A percentile compares a stretch with the other conserved stretches of the same genome.
Evolutionary conservation across 2,888 invertebrate species (phyloP).

Genomic region (Acleris emargana): DNA sequence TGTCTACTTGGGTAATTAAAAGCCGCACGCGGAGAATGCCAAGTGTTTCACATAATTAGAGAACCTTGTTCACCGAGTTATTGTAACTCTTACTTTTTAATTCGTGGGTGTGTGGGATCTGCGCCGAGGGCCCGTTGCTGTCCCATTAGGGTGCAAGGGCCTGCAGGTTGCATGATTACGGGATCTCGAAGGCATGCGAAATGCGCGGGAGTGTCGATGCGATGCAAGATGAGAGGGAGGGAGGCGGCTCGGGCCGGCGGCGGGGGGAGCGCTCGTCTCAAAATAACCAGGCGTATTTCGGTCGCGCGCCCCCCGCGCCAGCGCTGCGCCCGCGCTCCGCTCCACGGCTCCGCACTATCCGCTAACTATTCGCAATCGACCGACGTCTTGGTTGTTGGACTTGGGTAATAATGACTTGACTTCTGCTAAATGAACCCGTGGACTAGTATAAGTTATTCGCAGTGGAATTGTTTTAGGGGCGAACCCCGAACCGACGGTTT

Average conservation of each 20-base stretch:
- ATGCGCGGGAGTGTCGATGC: constrained; percentile 44
- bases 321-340: constrained; percentile 58
- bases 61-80: constrained; percentile 19
- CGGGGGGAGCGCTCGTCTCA: constrained; percentile 65
- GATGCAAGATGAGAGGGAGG: constrained; percentile 26
- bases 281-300: constrained; percentile 81
- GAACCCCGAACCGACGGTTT: constrained; percentile 67
- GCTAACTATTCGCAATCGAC: constrained; percentile 96
- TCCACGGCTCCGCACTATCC: constrained; percentile 86
- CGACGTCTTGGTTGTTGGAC: constrained; percentile 93
- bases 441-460: constrained; percentile 78
- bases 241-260: constrained; percentile 31
- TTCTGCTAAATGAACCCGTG: constrained; percentile 87
- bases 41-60: constrained; percentile 28
- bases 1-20: constrained; percentile 29
- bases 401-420: constrained; percentile 91
- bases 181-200: constrained; percentile 48
- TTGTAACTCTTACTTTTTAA: constrained; percentile 31
- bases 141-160: constrained; percentile 8
- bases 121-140: neutral
- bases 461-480: constrained; percentile 75
- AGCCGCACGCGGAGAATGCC: constrained; percentile 21
- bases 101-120: neutral
- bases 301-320: constrained; percentile 66
- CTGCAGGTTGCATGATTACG: constrained; percentile 26